Conservation (phyloP, 2,888 invertebrate genomes). For the Dexiosoma caninum region DNA sequence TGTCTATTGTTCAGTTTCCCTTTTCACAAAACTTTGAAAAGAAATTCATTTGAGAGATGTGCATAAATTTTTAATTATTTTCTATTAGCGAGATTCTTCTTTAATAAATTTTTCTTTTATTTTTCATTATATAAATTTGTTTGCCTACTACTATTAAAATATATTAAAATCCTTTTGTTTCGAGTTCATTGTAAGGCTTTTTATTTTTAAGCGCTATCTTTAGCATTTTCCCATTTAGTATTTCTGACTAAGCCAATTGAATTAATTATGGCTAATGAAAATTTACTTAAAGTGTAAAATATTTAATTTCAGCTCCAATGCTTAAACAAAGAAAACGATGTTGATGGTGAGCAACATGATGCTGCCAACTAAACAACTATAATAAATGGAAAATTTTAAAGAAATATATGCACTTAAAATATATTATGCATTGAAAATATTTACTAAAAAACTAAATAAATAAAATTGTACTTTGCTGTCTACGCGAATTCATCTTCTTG, state of each 20-base stretch:
- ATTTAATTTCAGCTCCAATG: constrained; percentile 53
- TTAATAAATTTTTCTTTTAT: constrained; percentile 4
- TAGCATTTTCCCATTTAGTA: not conserved
- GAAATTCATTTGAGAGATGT: constrained; percentile 26
- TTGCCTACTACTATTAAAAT: constrained; percentile 23
- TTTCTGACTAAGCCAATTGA: constrained; percentile 66
- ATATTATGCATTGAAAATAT: too few relatives aligned
- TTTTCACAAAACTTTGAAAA: constrained; percentile 32
- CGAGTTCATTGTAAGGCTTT: constrained; percentile 19
- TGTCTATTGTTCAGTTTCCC: constrained; percentile 22
- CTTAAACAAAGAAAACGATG: constrained; percentile 12
- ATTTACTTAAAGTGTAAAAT: constrained; percentile 65
- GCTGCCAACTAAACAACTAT: not conserved
- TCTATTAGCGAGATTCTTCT: constrained; percentile 47
- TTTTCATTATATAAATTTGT: not conserved
- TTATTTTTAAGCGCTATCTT: not conserved
- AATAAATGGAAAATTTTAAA: not conserved
- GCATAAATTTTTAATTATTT: constrained; percentile 58
- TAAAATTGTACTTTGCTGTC: too few relatives aligned
- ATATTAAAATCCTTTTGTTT: constrained; percentile 38
- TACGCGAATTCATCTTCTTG: too few relatives aligned
- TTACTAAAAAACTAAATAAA: too few relatives aligned
- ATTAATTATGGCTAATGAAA: constrained; percentile 76
- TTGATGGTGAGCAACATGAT: not conserved
- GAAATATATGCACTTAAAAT: too few relatives aligned